Evolutionary conservation across 2,797 vertebrate genomes (phyloP), one percentile per base, ranked within the genome.

Genomic region (Squalus acanthias): DNA sequence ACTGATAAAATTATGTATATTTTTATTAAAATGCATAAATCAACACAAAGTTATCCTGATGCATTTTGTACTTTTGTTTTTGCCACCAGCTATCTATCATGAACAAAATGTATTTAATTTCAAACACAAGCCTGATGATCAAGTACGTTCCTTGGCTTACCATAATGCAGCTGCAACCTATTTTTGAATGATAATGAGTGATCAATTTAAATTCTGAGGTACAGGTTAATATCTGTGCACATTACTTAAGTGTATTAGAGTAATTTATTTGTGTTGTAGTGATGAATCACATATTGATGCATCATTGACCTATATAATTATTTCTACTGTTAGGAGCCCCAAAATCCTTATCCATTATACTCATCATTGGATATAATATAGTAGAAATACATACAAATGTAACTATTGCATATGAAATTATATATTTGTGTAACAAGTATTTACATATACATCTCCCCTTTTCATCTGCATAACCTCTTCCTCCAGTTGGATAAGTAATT

Each of bases 191-290:
- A 33, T 22, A 92, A 67, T 67, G 63, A 92, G 63, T 92, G 33
- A 92, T 92, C 67, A 67, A 65, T 92, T 92, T n/a, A 92, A 67
- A 20, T 92, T 60, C 89, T 65, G 33, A 29, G 89, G 60, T 67
- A 65, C 60, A 92, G 60, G 89, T 92, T 92, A 65, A 65, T 92
- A 92, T n/a, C 89, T 92, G 60, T 92, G 60, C 33, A 92, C 17
- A 92, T 92, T n/a, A 92, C 89, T 92, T 92, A 92, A 67, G 53
- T 89, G 87, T 26, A 89, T 89, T 89, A 57, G 87, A 57, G 17
- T 92, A 67, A 92, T 91, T 91, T 33, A 91, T 65, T 85, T 92
- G 57, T 92, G 89, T 92, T 22, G n/a, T 22, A 22, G 17, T 65
- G 67, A 67, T 92, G 13, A 92, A 92, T 67, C n/a, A 65, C 33